Evolutionary conservation across 2,888 invertebrate species (phyloP).

Genomic region (Hipparchia semele): DNA sequence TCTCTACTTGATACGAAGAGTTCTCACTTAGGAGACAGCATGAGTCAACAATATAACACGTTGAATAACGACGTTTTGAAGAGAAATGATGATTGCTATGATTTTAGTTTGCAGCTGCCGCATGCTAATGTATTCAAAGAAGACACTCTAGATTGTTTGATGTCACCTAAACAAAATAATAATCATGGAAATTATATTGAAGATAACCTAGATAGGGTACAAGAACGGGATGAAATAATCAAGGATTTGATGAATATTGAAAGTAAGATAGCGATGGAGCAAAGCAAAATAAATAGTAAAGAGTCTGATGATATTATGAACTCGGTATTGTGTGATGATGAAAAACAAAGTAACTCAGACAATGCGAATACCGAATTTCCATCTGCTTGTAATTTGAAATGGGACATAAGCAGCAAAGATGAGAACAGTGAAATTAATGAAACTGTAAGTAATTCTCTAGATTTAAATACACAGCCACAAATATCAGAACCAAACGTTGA

Average conservation of each 20-base stretch:
- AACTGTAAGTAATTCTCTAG: not conserved
- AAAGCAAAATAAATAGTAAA: constrained; percentile 39
- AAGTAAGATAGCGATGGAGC: constrained; percentile 60
- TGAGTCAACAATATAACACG: constrained; percentile 62
- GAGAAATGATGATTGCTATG: constrained; percentile 71
- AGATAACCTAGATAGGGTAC: constrained; percentile 55
- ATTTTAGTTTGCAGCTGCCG: constrained; percentile 68
- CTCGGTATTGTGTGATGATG: constrained; percentile 22
- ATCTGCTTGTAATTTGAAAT: constrained; percentile 40
- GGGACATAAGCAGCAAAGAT: constrained; percentile 38
- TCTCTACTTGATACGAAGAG: constrained; percentile 68
- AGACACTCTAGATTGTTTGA: constrained; percentile 69
- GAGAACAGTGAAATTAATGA: constrained; percentile 40
- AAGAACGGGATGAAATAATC: constrained; percentile 73
- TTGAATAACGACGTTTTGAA: constrained; percentile 67
- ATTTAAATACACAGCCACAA: constrained; percentile 40
- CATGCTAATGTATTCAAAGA: constrained; percentile 70
- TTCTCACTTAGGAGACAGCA: constrained; percentile 62
- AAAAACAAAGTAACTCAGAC: constrained; percentile 21
- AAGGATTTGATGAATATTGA: constrained; percentile 77
- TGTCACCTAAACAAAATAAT: constrained; percentile 64
- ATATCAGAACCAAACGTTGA: constrained; percentile 55
- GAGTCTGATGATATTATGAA: constrained; percentile 27
- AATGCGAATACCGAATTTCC: constrained; percentile 25
- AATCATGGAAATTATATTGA: constrained; percentile 55